Evolutionary conservation across 2,888 invertebrate species (phyloP), one percentile per base, ranked within the genome.

Genomic region (Sipunculus nudus): DNA sequence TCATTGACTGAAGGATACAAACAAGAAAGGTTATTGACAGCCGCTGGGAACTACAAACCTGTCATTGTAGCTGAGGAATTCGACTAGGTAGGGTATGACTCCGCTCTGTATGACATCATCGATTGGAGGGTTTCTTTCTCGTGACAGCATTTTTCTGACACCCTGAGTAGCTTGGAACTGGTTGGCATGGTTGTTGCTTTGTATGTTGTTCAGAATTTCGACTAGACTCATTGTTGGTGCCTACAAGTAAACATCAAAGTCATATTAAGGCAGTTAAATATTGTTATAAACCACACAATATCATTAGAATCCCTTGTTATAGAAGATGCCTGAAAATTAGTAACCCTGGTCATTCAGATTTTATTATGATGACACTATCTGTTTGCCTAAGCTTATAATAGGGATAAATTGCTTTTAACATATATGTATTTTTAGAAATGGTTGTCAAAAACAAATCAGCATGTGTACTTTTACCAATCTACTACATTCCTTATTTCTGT

Each of bases 71-170:
- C 87, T 86, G 59, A 97, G 85, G 46, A 93, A 93, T 39, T 89
- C 87, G 0, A 96, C 90, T 75, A 95, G 89, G 52, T 90, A 89
- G 2, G 91, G 91, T 13, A 97, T 91, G 61, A 95, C 89, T 1
- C 94, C 96, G 68, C 90, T 88, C 0, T 88, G 80, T 64, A 97
- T 92, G 88, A 97, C 90, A 26, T 88, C 84, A 74, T 92, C 90
- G 73, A 97, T 96, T 0, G 96, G 97, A 0, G 96, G 97, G 84
- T 92, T 92, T 70, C 90, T 89, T 77, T 94, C 94, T 16, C 91
- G 87, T 55, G 95, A 96, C 1, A 97, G 87, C 81, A 93, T 90
- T 75, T 94, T 92, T 5, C 97, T 88, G 6, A 93, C 94, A 0
- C 91, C 89, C 67, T 93, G 91, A 0, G 92, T 92, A 0, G 92